Evolutionary conservation across 2,113 vertebrate genomes (phyloP), one percentile per base, ranked within the genome.

Genomic region (Pontoporia blainvillei): DNA sequence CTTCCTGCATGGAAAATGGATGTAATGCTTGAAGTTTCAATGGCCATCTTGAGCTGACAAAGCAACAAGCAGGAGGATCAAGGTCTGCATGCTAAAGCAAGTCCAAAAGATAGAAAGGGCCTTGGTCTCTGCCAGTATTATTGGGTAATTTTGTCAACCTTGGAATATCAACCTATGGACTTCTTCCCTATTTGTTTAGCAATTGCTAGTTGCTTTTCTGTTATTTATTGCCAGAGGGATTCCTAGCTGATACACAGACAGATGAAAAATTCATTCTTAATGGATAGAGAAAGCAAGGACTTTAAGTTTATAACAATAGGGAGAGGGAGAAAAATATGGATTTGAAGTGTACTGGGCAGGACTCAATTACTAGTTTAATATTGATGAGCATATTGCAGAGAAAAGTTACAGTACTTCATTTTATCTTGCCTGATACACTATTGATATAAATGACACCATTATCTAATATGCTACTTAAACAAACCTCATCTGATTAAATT

Each of bases 151-250:
- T 31, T 44, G 6, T 62, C 66, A 82, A 92, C 71, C 76, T 96
- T 92, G 88, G 41, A 78, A 91, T 44, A 86, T 29, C 82, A 96
- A 83, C 91, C 76, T 96, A 18, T 86, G 93, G 2, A 97, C 85
- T 57, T 36, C 44, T 73, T 95, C 11, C 57, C 18, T 95, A 34
- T 94, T 97, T 96, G 89, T 91, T 94, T 88, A 96, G 89, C 25
- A 36, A 85, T 79, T 54, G 4, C 39, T 79, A 39, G 71, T 81
- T 94, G 61, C 15, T 96, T 88, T 98, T 94, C 96, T 96, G 97
- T 96, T 96, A 96, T 96, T 96, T 95, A 96, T 96, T 97, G 81
- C 61, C 89, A 96, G 91, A 83, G 18, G 8, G 41, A 95, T 94
- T 96, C 85, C 83, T 86, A n/a, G n/a, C 20, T 78, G 25, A 71